These are phyloP conservation scores for Vulpes lagopus DNA, from an alignment of 2,113 vertebrate species.

Conservation along the genomic window DNA sequence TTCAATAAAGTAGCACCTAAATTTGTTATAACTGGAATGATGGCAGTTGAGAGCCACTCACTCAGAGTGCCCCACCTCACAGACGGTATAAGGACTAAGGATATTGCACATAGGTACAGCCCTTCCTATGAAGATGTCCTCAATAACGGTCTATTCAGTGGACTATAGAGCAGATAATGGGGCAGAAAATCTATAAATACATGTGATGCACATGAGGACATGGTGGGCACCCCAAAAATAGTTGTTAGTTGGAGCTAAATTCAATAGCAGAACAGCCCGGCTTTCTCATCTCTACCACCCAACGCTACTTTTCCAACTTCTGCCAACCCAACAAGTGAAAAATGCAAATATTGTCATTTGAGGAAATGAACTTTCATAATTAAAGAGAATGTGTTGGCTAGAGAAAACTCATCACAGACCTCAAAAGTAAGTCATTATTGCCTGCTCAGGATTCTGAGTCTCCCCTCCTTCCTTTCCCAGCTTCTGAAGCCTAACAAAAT, in stretches of 20 bases:
- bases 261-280: constrained; percentile 12
- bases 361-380: constrained; percentile 36
- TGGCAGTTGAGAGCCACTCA: neutral
- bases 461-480: neutral
- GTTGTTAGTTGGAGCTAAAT: neutral
- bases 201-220: neutral
- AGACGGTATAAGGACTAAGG: neutral
- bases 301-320: constrained; percentile 66
- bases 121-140: neutral
- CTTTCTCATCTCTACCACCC: neutral
- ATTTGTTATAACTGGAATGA: neutral
- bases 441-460: neutral
- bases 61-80: neutral
- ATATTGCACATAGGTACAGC: neutral
- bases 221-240: neutral
- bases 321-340: constrained; percentile 69
- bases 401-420: neutral
- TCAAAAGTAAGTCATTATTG: neutral
- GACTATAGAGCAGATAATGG: neutral
- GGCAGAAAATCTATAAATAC: neutral
- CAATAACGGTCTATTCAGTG: neutral
- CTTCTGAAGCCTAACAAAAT: neutral
- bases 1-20: neutral
- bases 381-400: neutral
- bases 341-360: constrained; percentile 75